Conservation (phyloP, 2,888 invertebrate genomes). For the Escarpia spicata region DNA sequence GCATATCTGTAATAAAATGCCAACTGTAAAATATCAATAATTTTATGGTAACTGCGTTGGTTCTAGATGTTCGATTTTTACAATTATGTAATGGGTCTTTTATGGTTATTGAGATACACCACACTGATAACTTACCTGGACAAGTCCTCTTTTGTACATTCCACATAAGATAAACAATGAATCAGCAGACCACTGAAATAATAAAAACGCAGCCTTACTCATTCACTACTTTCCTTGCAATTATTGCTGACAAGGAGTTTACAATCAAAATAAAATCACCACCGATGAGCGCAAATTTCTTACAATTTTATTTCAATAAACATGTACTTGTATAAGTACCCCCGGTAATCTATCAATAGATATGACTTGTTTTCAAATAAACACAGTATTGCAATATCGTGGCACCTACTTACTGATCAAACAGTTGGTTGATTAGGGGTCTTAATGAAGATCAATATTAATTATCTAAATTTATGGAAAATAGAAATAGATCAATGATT, state of each 20-base stretch:
- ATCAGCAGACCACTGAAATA: conserved; percentile 63
- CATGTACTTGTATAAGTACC: neutral
- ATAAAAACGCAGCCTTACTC: conserved; percentile 20
- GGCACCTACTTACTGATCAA: too few species aligned
- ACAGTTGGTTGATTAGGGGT: too few species aligned
- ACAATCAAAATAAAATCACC: neutral
- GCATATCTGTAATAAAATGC: neutral
- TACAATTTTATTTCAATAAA: neutral
- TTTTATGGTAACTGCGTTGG: too few species aligned
- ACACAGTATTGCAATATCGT: too few species aligned
- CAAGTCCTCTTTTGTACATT: conserved; percentile 62
- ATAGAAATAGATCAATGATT: too few species aligned
- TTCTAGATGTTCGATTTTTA: too few species aligned
- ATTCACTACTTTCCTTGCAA: neutral
- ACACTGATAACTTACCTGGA: conserved; percentile 54
- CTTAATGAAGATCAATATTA: too few species aligned
- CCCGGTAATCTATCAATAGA: neutral
- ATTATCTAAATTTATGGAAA: too few species aligned
- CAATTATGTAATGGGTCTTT: too few species aligned
- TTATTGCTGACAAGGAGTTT: neutral
- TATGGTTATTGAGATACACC: neutral
- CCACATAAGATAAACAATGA: conserved; percentile 64
- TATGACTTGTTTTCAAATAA: neutral
- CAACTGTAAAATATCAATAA: too few species aligned
- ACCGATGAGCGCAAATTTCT: neutral